These are phyloP conservation scores for Dunckerocampus dactyliophorus DNA, from an alignment of 2,113 vertebrate genomes.

Conservation along the genomic window DNA sequence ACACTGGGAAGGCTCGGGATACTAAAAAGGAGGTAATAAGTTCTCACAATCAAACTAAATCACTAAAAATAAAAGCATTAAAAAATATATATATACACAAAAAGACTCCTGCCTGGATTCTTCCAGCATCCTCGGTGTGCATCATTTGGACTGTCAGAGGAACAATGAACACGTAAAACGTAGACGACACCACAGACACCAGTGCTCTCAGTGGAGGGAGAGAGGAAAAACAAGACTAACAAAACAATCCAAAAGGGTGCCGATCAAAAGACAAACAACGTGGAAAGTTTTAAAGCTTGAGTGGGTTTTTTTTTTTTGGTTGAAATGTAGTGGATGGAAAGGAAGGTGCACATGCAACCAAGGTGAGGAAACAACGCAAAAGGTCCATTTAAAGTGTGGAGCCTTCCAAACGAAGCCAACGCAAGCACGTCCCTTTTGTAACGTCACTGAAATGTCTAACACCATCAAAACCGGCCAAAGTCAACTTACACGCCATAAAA, in stretches of 20 bases:
- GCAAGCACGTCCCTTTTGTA: neutral
- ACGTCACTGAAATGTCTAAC: conserved; percentile 36
- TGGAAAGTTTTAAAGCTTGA: conserved; percentile 30
- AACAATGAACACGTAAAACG: neutral
- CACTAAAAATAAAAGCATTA: conserved; percentile 1
- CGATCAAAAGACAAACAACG: conserved; percentile 1
- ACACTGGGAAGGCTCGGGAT: conserved; percentile 55
- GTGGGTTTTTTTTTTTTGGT: neutral
- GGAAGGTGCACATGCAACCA: neutral
- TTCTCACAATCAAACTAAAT: conserved; percentile 68
- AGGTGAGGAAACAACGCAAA: neutral
- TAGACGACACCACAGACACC: neutral
- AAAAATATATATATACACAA: neutral
- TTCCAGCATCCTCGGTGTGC: neutral
- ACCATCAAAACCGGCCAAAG: conserved; percentile 41
- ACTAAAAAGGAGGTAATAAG: conserved; percentile 69
- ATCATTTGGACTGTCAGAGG: neutral
- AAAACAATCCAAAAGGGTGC: neutral
- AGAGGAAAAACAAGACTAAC: conserved; percentile 9
- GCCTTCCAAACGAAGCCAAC: no score
- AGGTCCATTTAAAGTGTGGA: no score
- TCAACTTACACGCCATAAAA: conserved; percentile 43
- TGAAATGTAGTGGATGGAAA: neutral
- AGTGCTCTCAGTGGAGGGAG: neutral
- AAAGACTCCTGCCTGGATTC: no score